phyloP scores from a whole-genome alignment of 1,140 invertebrate genomes.

The Cheumatopsyche charites region DNA sequence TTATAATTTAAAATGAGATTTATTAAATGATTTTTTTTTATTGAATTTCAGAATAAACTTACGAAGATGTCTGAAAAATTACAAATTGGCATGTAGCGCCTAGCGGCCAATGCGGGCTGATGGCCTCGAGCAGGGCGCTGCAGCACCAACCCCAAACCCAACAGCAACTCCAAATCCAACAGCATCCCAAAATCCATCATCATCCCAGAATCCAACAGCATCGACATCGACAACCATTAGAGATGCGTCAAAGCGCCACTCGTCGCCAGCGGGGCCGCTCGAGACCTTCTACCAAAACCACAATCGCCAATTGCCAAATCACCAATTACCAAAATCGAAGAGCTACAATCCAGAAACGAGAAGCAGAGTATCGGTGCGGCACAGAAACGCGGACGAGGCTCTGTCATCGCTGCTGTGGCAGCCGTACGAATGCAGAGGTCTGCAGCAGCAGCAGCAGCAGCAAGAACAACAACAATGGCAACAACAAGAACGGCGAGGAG shows the following conservation, averaged over 20 bases:
- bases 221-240: conserved; percentile 6
- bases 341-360: conserved; percentile 32
- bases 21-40: too few species aligned
- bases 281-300: conserved; percentile 6
- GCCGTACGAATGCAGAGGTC: conserved; percentile 58
- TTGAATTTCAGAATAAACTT: too few species aligned
- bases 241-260: conserved; percentile 3
- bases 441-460: conserved; percentile 47
- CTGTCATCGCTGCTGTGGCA: conserved; percentile 60
- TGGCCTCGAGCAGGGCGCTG: conserved; percentile 32
- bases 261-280: conserved; percentile 32
- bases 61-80: too few species aligned
- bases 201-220: background rate
- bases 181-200: background rate
- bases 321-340: conserved; percentile 32
- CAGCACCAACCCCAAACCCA: background rate
- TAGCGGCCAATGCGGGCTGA: conserved; percentile 46
- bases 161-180: background rate
- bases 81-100: conserved; percentile 46
- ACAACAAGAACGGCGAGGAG: conserved; percentile 47
- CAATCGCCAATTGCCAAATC: background rate
- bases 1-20: too few species aligned
- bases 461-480: conserved; percentile 45
- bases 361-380: conserved; percentile 50
- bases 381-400: conserved; percentile 59